These are phyloP conservation scores for Arrhamphus sclerolepis DNA, from an alignment of 2,797 vertebrate species.

Conservation along the genomic window DNA sequence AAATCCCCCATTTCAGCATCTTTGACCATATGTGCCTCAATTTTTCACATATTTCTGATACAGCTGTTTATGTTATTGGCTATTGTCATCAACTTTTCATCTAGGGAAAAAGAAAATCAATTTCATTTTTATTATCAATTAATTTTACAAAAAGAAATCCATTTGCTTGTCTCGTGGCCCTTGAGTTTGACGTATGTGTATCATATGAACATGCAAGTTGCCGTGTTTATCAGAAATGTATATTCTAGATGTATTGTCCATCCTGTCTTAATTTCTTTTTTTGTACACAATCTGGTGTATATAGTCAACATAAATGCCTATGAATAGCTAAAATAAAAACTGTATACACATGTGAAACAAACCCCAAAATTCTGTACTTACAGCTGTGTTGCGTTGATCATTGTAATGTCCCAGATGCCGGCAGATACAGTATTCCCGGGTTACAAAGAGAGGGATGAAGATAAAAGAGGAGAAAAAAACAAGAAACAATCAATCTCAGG, in stretches of 20 bases:
- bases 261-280: background rate
- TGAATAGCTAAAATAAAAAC: background rate
- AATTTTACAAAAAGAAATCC: too few relatives aligned
- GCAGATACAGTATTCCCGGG: constrained; percentile 26
- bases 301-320: background rate
- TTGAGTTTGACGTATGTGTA: too few relatives aligned
- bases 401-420: constrained; percentile 30
- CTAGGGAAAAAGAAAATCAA: too few relatives aligned
- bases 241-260: background rate
- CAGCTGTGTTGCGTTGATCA: constrained; percentile 70
- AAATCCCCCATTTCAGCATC: background rate
- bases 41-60: too few relatives aligned
- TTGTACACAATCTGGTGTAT: background rate
- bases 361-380: constrained; percentile 67
- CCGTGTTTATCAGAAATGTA: too few relatives aligned
- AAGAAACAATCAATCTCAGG: constrained; percentile 46
- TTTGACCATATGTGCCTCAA: background rate
- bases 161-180: too few relatives aligned
- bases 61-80: too few relatives aligned
- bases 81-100: too few relatives aligned
- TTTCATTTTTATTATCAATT: too few relatives aligned
- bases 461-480: constrained; percentile 14
- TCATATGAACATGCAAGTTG: too few relatives aligned
- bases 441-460: constrained; percentile 23
- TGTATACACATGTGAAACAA: background rate